Evolutionary conservation across 1,140 invertebrate species (phyloP), one percentile per base, ranked within the genome.

Genomic region (Drosophila miranda): DNA sequence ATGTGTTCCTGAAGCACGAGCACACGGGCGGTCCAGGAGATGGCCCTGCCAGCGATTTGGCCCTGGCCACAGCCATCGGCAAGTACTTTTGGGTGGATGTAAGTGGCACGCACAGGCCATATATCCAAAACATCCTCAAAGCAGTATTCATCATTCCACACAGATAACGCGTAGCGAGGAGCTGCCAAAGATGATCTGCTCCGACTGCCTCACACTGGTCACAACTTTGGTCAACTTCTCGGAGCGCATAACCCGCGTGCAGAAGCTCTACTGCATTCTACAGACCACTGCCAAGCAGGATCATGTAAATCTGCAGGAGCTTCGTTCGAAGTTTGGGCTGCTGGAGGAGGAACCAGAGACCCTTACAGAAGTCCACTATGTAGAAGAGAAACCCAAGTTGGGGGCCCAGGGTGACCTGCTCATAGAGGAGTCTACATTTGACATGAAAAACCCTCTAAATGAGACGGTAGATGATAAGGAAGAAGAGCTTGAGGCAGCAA

Each of bases 71-170:
- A 19, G 88, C 88, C 6, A 82, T 90, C 11, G 67, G 69, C 13
- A 90, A 86, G 75, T 90, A 86, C 53, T 90, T 90, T 41, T 84
- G 78, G 78, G 75, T 90, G 26, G 73, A 88, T 64, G 87, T 89
- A 41, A 74, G 77, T 81, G 50, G 30, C 14, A 2, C 23, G 23
- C 3, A 4, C 5, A 26, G 23, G 4, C 23, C 4, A 26, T 26
- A 5, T 26, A 5, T 26, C 23, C 23, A 26, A 26, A 26, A 5
- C 4, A 26, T 26, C 23, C 5, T 26, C 23, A 26, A 26, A 26
- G 23, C 23, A 4, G 4, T 26, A 26, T 26, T 23, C 3, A 3
- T 26, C 4, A 26, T 26, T 26, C 5, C 4, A 28, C 46, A 13
- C 42, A 89, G 80, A 90, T 82, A 34, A 73, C 68, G 0, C 54